Evolutionary conservation across 2,888 invertebrate genomes (phyloP), one percentile per base, ranked within the genome.

Genomic region (Ophioninae sp.): DNA sequence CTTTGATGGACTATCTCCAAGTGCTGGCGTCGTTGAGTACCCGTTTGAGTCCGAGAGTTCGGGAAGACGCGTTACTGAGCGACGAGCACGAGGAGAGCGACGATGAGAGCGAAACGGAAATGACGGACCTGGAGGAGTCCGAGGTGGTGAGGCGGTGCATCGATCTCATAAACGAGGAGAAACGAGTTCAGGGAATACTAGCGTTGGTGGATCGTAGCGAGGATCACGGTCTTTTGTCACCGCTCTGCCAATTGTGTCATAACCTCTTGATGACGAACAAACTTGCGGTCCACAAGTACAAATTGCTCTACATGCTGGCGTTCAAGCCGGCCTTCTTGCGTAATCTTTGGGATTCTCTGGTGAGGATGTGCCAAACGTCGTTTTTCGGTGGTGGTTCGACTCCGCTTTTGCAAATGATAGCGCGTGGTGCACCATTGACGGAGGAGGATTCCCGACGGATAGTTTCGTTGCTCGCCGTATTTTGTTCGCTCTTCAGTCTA

Each of bases 221-320:
- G 41, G 94, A 94, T 76, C 89, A 93, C 0, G 93, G 94, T 7
- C 94, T 96, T 30, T 93, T 97, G 67, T 95, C 96, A 87, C 94
- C 95, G 13, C 93, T 97, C 83, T 96, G 96, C 85, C 95, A 95
- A 90, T 95, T 98, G 75, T 97, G 97, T 90, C 97, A 98, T 93
- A 96, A 97, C 93, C 93, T 98, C 72, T 93, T 98, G 91, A 94
- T 97, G 86, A 96, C 97, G 87, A 96, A 97, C 91, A 96, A 96
- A 91, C 94, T 96, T 91, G 96, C 97, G 0, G 94, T 98, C 87
- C 97, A 97, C 91, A 97, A 97, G 90, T 97, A 96, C 93, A 96
- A 97, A 90, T 93, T 97, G 73, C 93, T 97, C 2, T 97, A 97
- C 91, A 96, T 96, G 73, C 92, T 97, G 87, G 97, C 97, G 0